Evolutionary conservation across 1,140 invertebrate species (phyloP).

Genomic region (Dreissena polymorpha): DNA sequence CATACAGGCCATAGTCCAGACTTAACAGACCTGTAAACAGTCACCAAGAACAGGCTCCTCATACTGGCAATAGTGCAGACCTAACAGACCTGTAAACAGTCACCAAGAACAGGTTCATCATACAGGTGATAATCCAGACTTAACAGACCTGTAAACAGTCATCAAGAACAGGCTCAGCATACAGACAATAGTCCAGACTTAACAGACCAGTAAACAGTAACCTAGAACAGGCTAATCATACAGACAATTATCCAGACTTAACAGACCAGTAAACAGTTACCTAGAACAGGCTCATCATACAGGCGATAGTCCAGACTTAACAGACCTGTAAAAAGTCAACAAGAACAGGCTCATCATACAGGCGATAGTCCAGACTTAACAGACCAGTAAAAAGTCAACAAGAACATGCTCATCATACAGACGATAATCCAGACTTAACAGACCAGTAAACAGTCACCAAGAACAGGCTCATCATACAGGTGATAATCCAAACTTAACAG

Average conservation of each 20-base stretch:
- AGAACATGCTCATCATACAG: conserved; percentile 91
- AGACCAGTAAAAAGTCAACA: conserved; percentile 85
- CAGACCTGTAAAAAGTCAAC: conserved; percentile 85
- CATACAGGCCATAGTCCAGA: conserved; percentile 87
- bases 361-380: conserved; percentile 83
- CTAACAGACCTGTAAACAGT: conserved; percentile 82
- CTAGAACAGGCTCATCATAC: conserved; percentile 90
- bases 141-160: conserved; percentile 83
- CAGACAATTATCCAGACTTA: conserved; percentile 85
- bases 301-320: conserved; percentile 85
- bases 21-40: conserved; percentile 81
- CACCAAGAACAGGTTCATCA: conserved; percentile 91
- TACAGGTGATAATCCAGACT: conserved; percentile 87
- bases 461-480: conserved; percentile 89
- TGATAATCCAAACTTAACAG: conserved; percentile 83
- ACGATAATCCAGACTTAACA: conserved; percentile 83
- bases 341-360: conserved; percentile 90
- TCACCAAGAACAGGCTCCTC: conserved; percentile 92
- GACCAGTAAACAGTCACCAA: conserved; percentile 88
- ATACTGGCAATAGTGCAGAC: conserved; percentile 87
- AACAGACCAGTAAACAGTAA: conserved; percentile 83
- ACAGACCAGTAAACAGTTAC: conserved; percentile 85
- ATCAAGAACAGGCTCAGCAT: conserved; percentile 91
- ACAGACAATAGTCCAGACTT: conserved; percentile 86
- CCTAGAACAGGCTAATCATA: conserved; percentile 92